phyloP scores from a whole-genome alignment of 2,888 invertebrate species.

The Drosophila leonis region DNA sequence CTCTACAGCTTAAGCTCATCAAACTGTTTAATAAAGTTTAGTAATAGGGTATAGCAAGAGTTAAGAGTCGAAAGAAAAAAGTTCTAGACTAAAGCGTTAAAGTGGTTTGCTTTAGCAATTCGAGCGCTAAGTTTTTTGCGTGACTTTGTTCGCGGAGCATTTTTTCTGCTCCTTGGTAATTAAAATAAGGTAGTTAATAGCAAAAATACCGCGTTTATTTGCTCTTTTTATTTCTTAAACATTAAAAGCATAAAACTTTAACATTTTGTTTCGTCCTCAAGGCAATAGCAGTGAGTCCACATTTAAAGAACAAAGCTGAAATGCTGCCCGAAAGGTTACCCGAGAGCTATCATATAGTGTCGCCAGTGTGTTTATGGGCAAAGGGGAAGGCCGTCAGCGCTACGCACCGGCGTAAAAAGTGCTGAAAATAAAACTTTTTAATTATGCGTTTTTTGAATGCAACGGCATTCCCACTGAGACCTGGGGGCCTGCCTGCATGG shows the following conservation, averaged over 20 bases:
- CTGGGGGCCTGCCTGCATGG: slow-evolving; percentile 1
- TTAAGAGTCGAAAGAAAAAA: neutral
- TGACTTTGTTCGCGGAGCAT: slow-evolving; percentile 36
- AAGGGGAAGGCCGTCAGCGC: neutral
- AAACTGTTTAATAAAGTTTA: too few relatives aligned
- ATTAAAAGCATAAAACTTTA: neutral
- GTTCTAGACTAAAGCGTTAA: slow-evolving; percentile 3
- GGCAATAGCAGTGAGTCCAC: slow-evolving; percentile 5
- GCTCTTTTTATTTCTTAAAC: neutral
- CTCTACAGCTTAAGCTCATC: neutral
- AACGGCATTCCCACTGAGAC: slow-evolving; percentile 45
- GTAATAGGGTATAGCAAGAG: slow-evolving; percentile 23
- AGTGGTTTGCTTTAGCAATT: slow-evolving; percentile 28
- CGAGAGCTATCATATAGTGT: slow-evolving; percentile 10
- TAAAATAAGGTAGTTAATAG: slow-evolving; percentile 13
- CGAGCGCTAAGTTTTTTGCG: slow-evolving; percentile 14
- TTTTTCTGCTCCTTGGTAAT: slow-evolving; percentile 23
- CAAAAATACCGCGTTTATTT: slow-evolving; percentile 4
- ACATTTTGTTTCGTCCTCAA: neutral
- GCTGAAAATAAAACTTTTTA: slow-evolving; percentile 68
- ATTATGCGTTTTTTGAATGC: slow-evolving; percentile 62
- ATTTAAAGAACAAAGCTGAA: slow-evolving; percentile 32
- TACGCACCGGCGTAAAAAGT: slow-evolving; percentile 42
- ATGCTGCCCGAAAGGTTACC: slow-evolving; percentile 1
- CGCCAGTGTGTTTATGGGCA: slow-evolving; percentile 7